phyloP scores from a whole-genome alignment of 2,113 vertebrate genomes.

The Plecotus auritus region DNA sequence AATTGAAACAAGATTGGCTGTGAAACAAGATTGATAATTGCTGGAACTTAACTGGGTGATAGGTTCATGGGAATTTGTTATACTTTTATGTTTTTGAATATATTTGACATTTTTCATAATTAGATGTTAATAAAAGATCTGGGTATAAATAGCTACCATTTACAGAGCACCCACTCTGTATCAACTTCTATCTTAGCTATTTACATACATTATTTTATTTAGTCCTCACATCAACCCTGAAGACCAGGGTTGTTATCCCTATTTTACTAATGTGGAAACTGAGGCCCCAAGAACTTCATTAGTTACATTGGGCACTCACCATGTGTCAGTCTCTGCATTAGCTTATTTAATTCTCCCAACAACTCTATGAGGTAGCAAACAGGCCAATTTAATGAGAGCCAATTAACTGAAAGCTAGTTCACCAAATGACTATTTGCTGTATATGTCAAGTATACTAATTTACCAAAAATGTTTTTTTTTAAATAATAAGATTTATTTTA shows the following conservation, averaged over 20 bases:
- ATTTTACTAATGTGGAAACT: slow-evolving; percentile 33
- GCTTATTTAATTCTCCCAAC: slow-evolving; percentile 21
- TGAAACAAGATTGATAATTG: background rate
- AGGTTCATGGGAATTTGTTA: slow-evolving; percentile 5
- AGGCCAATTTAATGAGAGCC: background rate
- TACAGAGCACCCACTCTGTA: background rate
- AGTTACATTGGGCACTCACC: background rate
- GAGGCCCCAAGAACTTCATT: background rate
- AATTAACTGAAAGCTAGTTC: slow-evolving; percentile 37
- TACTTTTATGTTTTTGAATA: slow-evolving; percentile 14
- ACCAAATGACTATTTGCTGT: background rate
- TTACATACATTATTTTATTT: slow-evolving; percentile 40
- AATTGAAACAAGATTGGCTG: slow-evolving; percentile 19
- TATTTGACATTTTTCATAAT: slow-evolving; percentile 9
- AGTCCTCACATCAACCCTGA: background rate
- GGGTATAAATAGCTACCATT: background rate
- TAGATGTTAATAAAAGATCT: slow-evolving; percentile 39
- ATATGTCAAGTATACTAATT: background rate
- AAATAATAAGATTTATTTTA: slow-evolving; percentile 14
- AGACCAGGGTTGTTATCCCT: background rate
- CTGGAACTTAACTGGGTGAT: slow-evolving; percentile 10
- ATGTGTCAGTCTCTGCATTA: background rate
- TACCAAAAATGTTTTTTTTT: slow-evolving; percentile 27
- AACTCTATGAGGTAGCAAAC: background rate
- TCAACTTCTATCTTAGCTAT: slow-evolving; percentile 8